A percentile compares a stretch with the other conserved stretches of the same genome.
Conservation (phyloP, 2,888 invertebrate genomes). For the Agonopterix subpropinquella region DNA sequence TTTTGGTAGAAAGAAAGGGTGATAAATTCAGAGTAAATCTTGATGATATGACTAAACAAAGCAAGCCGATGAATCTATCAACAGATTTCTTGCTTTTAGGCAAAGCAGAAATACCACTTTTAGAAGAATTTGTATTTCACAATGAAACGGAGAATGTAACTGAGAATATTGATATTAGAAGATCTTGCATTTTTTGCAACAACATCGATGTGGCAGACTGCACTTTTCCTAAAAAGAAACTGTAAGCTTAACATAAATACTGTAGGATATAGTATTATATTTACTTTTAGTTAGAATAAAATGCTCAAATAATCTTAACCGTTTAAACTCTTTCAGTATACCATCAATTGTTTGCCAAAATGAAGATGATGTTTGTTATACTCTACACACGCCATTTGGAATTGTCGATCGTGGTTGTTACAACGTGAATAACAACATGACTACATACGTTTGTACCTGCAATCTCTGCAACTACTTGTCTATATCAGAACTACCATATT, state of each 20-base stretch:
- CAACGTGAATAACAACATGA: constrained; percentile 41
- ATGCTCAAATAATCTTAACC: too few relatives aligned
- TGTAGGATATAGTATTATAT: too few relatives aligned
- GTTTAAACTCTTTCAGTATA: constrained; percentile 27
- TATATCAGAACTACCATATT: constrained; percentile 50
- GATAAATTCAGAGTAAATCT: constrained; percentile 11
- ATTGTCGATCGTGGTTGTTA: constrained; percentile 55
- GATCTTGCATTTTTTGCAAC: constrained; percentile 49
- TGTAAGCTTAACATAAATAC: constrained; percentile 32
- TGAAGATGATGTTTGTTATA: constrained; percentile 49
- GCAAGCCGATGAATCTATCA: background rate
- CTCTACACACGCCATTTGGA: constrained; percentile 58
- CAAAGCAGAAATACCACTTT: constrained; percentile 11
- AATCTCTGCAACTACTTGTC: constrained; percentile 59
- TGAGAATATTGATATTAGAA: background rate
- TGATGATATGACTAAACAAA: constrained; percentile 7
- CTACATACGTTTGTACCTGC: constrained; percentile 53
- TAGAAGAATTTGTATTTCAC: background rate
- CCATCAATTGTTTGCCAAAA: constrained; percentile 35
- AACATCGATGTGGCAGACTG: constrained; percentile 41
- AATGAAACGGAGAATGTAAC: background rate
- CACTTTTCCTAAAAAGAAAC: constrained; percentile 37
- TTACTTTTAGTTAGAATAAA: too few relatives aligned
- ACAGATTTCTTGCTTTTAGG: constrained; percentile 22
- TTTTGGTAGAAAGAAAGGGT: constrained; percentile 17